Percentiles rank a stretch among this genome's conserved stretches.
These are phyloP conservation scores for Amphipyra berbera DNA, from an alignment of 2,888 invertebrate species.

Conservation along the genomic window DNA sequence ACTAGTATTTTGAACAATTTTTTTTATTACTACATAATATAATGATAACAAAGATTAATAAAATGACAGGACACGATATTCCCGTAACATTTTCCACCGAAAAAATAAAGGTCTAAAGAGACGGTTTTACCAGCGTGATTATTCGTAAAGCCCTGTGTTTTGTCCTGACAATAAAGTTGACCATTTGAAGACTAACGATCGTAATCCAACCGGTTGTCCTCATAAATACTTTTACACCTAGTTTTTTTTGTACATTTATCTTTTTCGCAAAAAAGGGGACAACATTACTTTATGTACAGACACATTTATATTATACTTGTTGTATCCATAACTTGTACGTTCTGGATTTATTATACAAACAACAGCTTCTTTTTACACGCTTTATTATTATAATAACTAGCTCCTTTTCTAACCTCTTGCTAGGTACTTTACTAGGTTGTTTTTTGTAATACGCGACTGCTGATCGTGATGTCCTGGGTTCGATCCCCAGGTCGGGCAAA, in stretches of 20 bases:
- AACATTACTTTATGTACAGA: constrained; percentile 1
- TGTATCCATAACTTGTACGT: background rate
- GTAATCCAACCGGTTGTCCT: constrained; percentile 23
- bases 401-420: too few species aligned
- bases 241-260: constrained; percentile 21
- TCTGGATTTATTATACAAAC: background rate
- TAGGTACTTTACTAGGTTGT: too few species aligned
- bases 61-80: background rate
- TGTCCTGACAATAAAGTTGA: constrained; percentile 32
- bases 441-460: too few species aligned
- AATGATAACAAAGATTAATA: background rate
- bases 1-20: too few species aligned
- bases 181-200: constrained; percentile 47
- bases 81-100: background rate
- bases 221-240: constrained; percentile 29
- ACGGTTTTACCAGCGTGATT: constrained; percentile 20
- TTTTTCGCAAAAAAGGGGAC: constrained; percentile 9
- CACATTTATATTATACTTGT: background rate
- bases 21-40: too few species aligned
- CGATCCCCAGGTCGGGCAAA: too few species aligned
- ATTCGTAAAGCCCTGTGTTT: constrained; percentile 38
- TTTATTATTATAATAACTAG: too few species aligned
- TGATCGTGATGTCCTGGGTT: too few species aligned
- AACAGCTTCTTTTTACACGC: too few species aligned
- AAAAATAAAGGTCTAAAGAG: constrained; percentile 22